Evolutionary conservation across 64 coral and sea anemone species (phyloP).

Genomic region (Pocillopora damicornis): DNA sequence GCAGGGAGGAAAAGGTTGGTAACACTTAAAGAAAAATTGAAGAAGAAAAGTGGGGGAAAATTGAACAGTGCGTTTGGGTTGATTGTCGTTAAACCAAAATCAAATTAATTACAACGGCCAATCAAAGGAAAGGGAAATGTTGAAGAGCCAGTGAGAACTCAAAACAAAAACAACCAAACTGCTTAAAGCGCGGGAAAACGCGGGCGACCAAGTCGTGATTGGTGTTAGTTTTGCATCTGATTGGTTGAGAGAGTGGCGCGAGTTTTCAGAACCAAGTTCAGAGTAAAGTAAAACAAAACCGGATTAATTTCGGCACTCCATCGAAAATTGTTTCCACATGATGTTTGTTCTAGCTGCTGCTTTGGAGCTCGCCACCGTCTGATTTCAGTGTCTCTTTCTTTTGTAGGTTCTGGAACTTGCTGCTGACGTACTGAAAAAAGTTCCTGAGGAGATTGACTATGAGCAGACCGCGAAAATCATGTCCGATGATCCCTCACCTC

Average conservation of each 20-base stretch:
- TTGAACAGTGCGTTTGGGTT: too few species aligned
- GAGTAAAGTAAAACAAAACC: too few species aligned
- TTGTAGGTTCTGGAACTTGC: constrained; percentile 88
- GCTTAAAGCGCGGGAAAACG: too few species aligned
- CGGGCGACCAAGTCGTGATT: too few species aligned
- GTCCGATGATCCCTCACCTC: constrained; percentile 90
- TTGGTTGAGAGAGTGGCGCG: too few species aligned
- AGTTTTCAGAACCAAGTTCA: too few species aligned
- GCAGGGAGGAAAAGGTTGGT: constrained; percentile 85
- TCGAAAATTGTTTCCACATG: neutral
- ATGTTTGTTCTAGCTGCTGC: neutral
- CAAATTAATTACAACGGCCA: neutral
- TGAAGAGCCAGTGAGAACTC: neutral
- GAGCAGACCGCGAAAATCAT: constrained; percentile 99
- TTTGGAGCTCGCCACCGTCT: neutral
- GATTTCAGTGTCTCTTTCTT: neutral
- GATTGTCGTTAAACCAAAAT: too few species aligned
- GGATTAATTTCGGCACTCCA: neutral
- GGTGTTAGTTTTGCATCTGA: too few species aligned
- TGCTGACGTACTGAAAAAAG: constrained; percentile 93
- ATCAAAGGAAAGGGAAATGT: neutral
- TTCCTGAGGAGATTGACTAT: constrained; percentile 95
- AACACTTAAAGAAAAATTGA: neutral
- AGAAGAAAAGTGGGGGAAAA: too few species aligned
- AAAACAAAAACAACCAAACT: too few species aligned